Percentiles rank a stretch among this genome's conserved stretches.
Conservation (phyloP, 2,797 vertebrate genomes). For the Falco berigora region DNA sequence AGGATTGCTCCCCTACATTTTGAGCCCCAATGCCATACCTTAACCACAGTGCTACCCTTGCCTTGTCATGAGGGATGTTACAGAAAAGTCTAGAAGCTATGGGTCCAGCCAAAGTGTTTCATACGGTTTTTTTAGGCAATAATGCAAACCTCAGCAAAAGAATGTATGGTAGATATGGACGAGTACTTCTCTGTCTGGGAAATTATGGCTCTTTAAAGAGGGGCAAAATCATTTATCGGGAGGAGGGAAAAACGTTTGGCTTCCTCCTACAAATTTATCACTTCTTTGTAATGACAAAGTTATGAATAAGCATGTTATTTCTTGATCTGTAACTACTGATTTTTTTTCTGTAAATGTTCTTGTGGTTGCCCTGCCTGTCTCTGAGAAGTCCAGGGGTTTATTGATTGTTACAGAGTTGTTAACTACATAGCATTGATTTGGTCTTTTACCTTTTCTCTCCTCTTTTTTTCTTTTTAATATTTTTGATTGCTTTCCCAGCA, state of each 20-base stretch:
- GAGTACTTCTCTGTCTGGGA: neutral
- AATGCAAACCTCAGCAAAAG: neutral
- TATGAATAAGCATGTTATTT: neutral
- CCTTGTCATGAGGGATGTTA: neutral
- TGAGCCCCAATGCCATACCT: neutral
- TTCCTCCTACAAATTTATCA: neutral
- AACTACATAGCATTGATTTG: neutral
- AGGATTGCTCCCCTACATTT: neutral
- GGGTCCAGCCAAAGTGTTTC: neutral
- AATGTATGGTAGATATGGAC: neutral
- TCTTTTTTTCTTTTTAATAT: neutral
- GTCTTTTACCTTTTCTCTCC: neutral
- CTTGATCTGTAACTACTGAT: neutral
- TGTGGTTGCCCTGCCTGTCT: neutral
- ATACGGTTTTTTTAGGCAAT: neutral
- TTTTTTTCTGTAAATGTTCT: neutral
- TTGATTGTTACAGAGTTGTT: neutral
- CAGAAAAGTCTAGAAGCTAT: neutral
- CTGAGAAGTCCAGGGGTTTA: neutral
- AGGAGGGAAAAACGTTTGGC: neutral
- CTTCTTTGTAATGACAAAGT: neutral
- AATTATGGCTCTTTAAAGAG: neutral
- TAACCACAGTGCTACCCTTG: neutral
- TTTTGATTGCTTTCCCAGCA: neutral
- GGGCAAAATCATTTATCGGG: neutral